Conservation (phyloP, 2,888 invertebrate species). For the Cataglyphis cursor region DNA sequence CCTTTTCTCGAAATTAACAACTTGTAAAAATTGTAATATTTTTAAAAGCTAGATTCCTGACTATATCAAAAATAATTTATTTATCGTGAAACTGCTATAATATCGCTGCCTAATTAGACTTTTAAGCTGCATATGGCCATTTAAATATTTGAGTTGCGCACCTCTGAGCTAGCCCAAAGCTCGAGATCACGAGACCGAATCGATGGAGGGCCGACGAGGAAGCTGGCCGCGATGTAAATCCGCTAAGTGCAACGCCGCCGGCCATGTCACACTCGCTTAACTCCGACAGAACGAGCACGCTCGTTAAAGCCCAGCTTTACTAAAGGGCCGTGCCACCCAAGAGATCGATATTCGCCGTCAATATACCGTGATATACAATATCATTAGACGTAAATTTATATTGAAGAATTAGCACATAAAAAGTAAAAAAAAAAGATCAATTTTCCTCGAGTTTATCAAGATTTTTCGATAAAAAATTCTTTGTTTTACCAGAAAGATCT, state of each 20-base stretch:
- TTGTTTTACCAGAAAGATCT: neutral
- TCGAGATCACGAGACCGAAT: constrained; percentile 47
- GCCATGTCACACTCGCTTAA: constrained; percentile 60
- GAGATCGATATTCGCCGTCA: constrained; percentile 44
- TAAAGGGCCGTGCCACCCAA: constrained; percentile 13
- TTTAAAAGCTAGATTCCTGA: neutral
- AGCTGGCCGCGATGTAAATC: constrained; percentile 63
- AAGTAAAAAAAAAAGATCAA: neutral
- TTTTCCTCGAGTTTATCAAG: neutral
- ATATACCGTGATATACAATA: constrained; percentile 25
- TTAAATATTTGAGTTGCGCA: constrained; percentile 45
- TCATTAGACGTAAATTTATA: neutral
- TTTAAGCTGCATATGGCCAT: constrained; percentile 22
- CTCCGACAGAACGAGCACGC: constrained; percentile 56
- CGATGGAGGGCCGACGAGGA: constrained; percentile 49
- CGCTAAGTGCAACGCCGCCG: constrained; percentile 59
- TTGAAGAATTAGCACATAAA: neutral
- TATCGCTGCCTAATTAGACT: constrained; percentile 6
- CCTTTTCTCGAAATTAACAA: neutral
- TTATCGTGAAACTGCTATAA: neutral
- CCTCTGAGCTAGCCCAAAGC: constrained; percentile 42
- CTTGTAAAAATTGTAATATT: neutral
- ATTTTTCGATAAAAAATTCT: neutral
- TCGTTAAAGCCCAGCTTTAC: constrained; percentile 51
- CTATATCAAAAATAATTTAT: neutral